Evolutionary conservation across 1,140 invertebrate genomes (phyloP), one percentile per base, ranked within the genome.

Genomic region (Diachasmimorpha longicaudata): DNA sequence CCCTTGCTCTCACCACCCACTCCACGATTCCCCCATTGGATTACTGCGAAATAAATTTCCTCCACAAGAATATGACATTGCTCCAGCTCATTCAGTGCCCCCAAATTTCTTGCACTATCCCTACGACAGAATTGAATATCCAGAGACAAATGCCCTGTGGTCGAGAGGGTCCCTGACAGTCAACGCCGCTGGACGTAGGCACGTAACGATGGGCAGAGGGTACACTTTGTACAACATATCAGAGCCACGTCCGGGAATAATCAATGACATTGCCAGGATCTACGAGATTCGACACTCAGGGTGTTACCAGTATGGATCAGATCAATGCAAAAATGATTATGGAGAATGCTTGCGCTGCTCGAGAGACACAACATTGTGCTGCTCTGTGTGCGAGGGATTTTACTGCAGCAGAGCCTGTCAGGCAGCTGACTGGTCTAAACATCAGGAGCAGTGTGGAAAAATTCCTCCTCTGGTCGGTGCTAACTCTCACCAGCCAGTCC

Each of bases 351-450:
- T 78, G 11, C 21, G 25, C 48, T 89, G 88, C 71, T 55, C n/a
- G 0, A 71, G 58, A 5, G 68, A 77, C 5, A 81, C 85, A 8
- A 80, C 73, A 14, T 80, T 77, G 13, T 73, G 46, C 6, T 89
- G 88, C 58, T 48, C 78, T 9, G 80, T 58, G n/a, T 89, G 87
- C 55, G 25, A 14, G 3, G 78, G 67, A 1, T 85, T 78, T 72
- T 88, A 88, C 66, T 89, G 88, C 42, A 82, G 76, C 36, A 75
- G 55, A 70, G 4, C 6, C 0, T 89, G 88, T 63, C 86, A 87
- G 79, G 11, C 70, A 1, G 11, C 31, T 9, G 84, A 87, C 79
- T 89, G 87, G 88, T 69, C 78, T 0, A 75, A 58, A 16, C 86
- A 88, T 74, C 82, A 83, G 74, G 37, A 31, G 0, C 72, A 82